Evolutionary conservation across 2,888 invertebrate genomes (phyloP), one percentile per base, ranked within the genome.

Genomic region (Onchidella celtica): DNA sequence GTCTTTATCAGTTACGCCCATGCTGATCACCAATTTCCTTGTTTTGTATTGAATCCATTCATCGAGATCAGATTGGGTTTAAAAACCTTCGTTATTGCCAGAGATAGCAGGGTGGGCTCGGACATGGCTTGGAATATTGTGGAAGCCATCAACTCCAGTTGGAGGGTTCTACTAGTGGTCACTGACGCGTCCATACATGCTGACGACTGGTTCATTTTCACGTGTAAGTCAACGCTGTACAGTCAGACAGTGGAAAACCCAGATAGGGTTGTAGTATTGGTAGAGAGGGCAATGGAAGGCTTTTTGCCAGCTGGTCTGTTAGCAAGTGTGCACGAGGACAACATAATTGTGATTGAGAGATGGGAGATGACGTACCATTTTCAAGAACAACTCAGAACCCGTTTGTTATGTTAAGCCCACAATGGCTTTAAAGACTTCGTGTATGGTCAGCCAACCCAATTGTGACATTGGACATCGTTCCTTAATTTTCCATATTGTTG

Each of bases 161-260:
- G 77, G 77, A 32, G 77, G 40, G 40, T 77, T 3, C 11, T 77
- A 14, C 77, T 77, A 32, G 66, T 77, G 6, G 11, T 66, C 3
- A 68, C 27, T 57, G 55, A 77, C 0, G 36, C 55, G 11, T 77
- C 55, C 55, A 11, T 77, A 3, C n/a, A 29, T 2, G 47, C 32
- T n/a, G 77, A 77, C 57, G 66, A 68, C 2, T 77, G 77, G 77
- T 27, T 57, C 1, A 27, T 77, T 36, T 77, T 77, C 38, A 77
- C 66, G n/a, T 21, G 32, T 0, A 34, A n/a, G 2, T 34, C 66
- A 3, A 68, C 77, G 14, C 24, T 77, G 24, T 68, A 66, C 24
- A 24, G n/a, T 11, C 11, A 38, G 57, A 14, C 47, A 14, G 34
- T 57, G 1, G 66, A 11, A 1, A 77, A 77, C 36, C 77, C 77